Evolutionary conservation across 2,888 invertebrate genomes (phyloP).

Genomic region (Lithophane socia): DNA sequence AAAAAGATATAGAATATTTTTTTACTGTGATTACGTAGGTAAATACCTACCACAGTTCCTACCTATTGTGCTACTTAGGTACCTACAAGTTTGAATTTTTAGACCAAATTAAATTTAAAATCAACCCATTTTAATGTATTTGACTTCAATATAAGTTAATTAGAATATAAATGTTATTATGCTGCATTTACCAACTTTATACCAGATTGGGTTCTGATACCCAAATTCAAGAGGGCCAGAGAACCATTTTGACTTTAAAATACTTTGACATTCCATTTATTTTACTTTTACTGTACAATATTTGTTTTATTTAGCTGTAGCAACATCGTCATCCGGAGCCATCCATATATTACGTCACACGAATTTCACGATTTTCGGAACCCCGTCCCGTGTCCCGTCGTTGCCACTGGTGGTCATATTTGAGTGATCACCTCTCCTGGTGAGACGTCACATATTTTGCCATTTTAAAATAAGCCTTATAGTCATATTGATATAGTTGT

Average conservation of each 20-base stretch:
- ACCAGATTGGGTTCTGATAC: conserved; percentile 27
- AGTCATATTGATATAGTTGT: not conserved
- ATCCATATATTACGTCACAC: not conserved
- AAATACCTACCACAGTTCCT: not conserved
- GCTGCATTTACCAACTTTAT: conserved; percentile 37
- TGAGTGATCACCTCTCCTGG: no score
- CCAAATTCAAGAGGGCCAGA: conserved; percentile 46
- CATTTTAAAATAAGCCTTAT: not conserved
- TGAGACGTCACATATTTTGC: not conserved
- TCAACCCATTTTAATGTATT: not conserved
- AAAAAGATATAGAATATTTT: not conserved
- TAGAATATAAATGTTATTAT: not conserved
- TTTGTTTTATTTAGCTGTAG: conserved; percentile 3
- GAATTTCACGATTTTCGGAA: not conserved
- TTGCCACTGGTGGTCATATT: not conserved
- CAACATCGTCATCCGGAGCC: not conserved
- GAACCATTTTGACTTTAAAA: conserved; percentile 42
- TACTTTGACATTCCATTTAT: conserved; percentile 56
- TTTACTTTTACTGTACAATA: conserved; percentile 18
- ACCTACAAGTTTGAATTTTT: not conserved
- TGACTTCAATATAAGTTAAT: not conserved
- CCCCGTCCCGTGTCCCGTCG: no score
- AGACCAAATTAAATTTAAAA: not conserved
- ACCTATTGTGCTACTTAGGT: not conserved
- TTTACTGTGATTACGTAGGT: not conserved